Conservation (phyloP, 92 coral and sea anemone species). For the Zoanthus sociatus region DNA sequence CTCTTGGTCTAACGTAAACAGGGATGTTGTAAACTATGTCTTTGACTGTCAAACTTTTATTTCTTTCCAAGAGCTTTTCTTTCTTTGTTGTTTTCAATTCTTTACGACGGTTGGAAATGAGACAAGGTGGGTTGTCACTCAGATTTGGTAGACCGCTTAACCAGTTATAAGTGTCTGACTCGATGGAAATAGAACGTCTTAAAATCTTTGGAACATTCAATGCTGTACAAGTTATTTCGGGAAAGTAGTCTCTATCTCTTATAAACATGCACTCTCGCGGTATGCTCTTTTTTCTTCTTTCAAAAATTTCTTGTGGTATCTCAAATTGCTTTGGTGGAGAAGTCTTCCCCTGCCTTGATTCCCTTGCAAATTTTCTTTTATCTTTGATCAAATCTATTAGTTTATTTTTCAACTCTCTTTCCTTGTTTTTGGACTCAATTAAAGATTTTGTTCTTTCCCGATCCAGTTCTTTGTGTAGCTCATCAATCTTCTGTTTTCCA, state of each 20-base stretch:
- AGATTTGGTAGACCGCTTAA: slow-evolving; percentile 68
- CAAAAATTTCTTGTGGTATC: not conserved
- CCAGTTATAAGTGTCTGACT: slow-evolving; percentile 81
- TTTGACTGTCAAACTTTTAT: slow-evolving; percentile 57
- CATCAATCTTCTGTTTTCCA: slow-evolving; percentile 61
- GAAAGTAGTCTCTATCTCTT: slow-evolving; percentile 53
- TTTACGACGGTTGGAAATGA: not conserved
- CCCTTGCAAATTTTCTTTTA: slow-evolving; percentile 58
- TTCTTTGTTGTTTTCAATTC: not conserved
- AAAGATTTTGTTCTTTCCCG: slow-evolving; percentile 62
- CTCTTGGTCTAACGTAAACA: not conserved
- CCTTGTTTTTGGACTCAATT: slow-evolving; percentile 65
- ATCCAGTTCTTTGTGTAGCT: slow-evolving; percentile 66
- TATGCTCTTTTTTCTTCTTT: slow-evolving; percentile 38
- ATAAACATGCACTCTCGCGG: slow-evolving; percentile 41
- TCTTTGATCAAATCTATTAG: slow-evolving; percentile 68
- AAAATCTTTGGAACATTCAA: slow-evolving; percentile 74
- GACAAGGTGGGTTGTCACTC: slow-evolving; percentile 15
- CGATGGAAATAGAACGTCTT: slow-evolving; percentile 73
- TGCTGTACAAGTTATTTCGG: slow-evolving; percentile 68
- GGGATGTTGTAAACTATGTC: slow-evolving; percentile 72
- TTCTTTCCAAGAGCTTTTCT: slow-evolving; percentile 10
- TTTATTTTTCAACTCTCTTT: slow-evolving; percentile 69
- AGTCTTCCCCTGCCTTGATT: slow-evolving; percentile 24
- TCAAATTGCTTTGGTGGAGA: not conserved